A percentile compares a stretch with the other conserved stretches of the same genome.
Evolutionary conservation across 2,797 vertebrate genomes (phyloP).

Genomic region (Lemur catta): DNA sequence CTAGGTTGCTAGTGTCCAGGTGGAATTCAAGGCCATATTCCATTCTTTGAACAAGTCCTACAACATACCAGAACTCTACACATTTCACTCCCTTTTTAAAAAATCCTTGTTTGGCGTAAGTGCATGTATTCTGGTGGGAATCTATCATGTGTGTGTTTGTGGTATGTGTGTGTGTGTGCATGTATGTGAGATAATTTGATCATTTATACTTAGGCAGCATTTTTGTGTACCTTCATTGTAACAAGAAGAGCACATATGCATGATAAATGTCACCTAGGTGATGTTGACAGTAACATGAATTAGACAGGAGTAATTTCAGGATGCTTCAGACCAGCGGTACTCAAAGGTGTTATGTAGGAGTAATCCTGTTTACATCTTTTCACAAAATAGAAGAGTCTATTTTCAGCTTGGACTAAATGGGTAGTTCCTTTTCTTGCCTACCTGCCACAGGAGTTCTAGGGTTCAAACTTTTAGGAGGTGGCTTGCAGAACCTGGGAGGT

Average conservation of each 20-base stretch:
- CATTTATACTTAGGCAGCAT: background rate
- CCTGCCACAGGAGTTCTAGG: background rate
- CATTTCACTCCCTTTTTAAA: background rate
- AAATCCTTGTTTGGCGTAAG: background rate
- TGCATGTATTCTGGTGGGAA: background rate
- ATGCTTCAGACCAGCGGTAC: background rate
- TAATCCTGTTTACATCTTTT: background rate
- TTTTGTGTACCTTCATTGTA: constrained; percentile 6
- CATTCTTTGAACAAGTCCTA: background rate
- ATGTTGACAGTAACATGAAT: background rate
- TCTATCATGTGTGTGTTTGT: background rate
- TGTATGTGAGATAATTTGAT: background rate
- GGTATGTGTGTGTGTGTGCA: background rate
- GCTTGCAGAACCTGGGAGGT: background rate
- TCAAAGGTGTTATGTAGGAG: background rate
- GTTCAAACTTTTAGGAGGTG: background rate
- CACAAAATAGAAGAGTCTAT: background rate
- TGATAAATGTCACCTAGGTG: background rate
- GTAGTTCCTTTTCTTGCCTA: background rate
- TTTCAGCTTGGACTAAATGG: background rate
- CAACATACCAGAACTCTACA: background rate
- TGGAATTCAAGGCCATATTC: background rate
- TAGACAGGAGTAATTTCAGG: background rate
- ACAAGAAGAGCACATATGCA: background rate
- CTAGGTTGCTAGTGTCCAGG: background rate